Conservation (phyloP, 2,113 vertebrate genomes). For the Saccopteryx leptura region DNA sequence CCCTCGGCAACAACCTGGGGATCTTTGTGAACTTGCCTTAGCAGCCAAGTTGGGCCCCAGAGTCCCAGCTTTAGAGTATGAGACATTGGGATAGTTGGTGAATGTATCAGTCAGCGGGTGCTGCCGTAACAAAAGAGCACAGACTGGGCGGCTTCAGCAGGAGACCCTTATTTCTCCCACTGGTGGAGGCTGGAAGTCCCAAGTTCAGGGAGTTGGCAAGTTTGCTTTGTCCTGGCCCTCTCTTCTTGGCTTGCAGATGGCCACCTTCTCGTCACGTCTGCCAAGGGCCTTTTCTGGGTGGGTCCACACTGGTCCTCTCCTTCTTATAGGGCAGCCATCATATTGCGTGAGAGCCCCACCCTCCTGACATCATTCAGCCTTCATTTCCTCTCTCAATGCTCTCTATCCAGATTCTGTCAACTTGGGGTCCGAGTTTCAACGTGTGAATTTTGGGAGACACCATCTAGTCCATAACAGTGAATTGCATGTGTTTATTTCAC, state of each 20-base stretch:
- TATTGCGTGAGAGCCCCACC: not conserved
- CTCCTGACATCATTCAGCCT: not conserved
- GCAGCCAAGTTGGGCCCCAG: not conserved
- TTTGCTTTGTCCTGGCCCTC: not conserved
- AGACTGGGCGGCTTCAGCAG: no score
- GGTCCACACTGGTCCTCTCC: not conserved
- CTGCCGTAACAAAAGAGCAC: not conserved
- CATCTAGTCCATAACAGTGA: not conserved
- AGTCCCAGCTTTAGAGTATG: not conserved
- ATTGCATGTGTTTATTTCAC: not conserved
- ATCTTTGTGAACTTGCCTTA: not conserved
- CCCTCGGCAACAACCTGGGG: no score
- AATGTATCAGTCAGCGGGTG: not conserved
- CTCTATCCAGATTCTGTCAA: not conserved
- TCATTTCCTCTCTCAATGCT: not conserved
- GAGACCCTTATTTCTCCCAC: not conserved
- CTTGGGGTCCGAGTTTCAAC: not conserved
- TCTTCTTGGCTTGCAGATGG: not conserved
- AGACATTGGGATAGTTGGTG: not conserved
- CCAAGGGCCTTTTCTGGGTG: not conserved
- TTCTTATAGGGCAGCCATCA: not conserved
- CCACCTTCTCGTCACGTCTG: not conserved
- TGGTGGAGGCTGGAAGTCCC: not conserved
- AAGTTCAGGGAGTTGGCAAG: not conserved
- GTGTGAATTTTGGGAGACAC: not conserved